Base-by-base conservation (phyloP, 2,888 invertebrate genomes). In the Choristoneura rosaceana region DNA sequence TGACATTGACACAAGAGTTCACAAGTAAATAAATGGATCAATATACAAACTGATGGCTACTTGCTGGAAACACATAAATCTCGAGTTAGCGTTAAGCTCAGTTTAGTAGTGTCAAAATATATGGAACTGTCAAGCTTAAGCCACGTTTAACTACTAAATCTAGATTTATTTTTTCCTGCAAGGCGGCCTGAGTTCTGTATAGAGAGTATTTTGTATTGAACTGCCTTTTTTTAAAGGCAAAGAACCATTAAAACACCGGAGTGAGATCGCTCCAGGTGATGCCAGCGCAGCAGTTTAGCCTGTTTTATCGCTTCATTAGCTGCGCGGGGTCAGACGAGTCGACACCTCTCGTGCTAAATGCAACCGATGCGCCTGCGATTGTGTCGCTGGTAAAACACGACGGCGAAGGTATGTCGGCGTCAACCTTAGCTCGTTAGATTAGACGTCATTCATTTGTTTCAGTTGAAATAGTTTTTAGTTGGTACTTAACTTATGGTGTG, bases 341-440 rank as follows among this genome's bases (percentile, higher is more conserved):
- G 84, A 91, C 92, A 88, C 91, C 90, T 91, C 82, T 84, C 86
- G 87, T 86, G 90, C 88, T 90, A 73, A 91, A 90, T 88, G 90
- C 82, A 75, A 71, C 83, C 79, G 91, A 92, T 92, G 83, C 81
- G 84, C 84, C 78, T 77, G 79, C 78, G 92, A 92, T 92, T 87
- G 86, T 76, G 79, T 67, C 50, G 38, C 73, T 71, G 70, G 66
- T 71, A 71, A 64, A 73, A 73, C 73, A 73, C 73, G 73, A 68
- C 63, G 41, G 25, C 43, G 60, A 15, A 15, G 58, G 67, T 69
- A 64, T 73, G 64, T 43, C n/a, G 33, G n/a, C 25, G 45, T 55
- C 55, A 25, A 52, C 12, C 55, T 10, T 4, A 55, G 55, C 25
- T 55, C 25, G 25, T 55, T 55, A 17, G 55, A 17, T 55, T 25